Conservation (phyloP, 2,888 invertebrate genomes). For the Notodonta dromedarius region DNA sequence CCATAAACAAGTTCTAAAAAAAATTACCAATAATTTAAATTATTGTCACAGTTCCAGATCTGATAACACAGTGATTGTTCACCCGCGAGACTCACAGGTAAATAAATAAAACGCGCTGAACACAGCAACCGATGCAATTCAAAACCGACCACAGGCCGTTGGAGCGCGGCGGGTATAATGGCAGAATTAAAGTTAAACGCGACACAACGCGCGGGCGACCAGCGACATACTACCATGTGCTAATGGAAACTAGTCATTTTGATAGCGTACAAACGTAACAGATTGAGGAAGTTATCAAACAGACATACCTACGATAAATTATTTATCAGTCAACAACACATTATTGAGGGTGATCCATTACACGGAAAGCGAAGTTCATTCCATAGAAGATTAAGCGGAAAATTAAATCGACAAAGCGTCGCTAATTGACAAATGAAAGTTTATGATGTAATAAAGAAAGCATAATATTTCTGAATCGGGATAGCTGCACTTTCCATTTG, state of each 20-base stretch:
- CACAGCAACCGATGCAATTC: conserved; percentile 28
- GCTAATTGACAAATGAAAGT: too few species aligned
- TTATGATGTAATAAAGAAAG: too few species aligned
- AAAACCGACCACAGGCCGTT: conserved; percentile 34
- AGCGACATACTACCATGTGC: conserved; percentile 11
- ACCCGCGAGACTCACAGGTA: background rate
- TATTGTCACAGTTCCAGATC: background rate
- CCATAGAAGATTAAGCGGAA: too few species aligned
- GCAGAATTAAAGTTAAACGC: conserved; percentile 28
- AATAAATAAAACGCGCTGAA: conserved; percentile 15
- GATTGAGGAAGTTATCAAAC: too few species aligned
- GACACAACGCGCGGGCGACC: conserved; percentile 7
- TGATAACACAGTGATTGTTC: background rate
- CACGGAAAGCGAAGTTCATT: too few species aligned
- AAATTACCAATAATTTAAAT: background rate
- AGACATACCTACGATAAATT: too few species aligned
- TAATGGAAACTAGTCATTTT: background rate
- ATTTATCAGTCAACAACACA: background rate
- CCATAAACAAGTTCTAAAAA: background rate
- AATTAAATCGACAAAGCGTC: too few species aligned
- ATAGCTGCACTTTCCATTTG: too few species aligned
- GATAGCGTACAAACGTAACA: too few species aligned
- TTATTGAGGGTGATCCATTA: background rate
- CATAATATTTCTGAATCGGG: too few species aligned
- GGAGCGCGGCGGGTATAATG: conserved; percentile 31